Evolutionary conservation across 2,888 invertebrate species (phyloP), one percentile per base, ranked within the genome.

Genomic region (Acrobasis repandana): DNA sequence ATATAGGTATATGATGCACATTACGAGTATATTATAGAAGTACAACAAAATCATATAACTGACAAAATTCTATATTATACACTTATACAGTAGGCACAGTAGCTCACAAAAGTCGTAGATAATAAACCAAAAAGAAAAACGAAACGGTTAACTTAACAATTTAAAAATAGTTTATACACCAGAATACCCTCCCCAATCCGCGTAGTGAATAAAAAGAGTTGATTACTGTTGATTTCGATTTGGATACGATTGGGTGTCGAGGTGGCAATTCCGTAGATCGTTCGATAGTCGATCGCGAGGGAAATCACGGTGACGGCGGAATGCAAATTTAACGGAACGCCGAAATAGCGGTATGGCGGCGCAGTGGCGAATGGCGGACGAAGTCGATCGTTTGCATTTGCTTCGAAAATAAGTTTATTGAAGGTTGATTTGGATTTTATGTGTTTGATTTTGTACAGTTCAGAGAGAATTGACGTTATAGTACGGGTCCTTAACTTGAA

Each of bases 141-240:
- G 0, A 38, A 48, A 47, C 48, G 18, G 10, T 48, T 18, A 16
- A 48, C 15, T 2, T 4, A 8, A 28, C 28, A 28, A 4, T 20
- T 10, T 11, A 8, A 28, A 50, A 20, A 18, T 14, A 14, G 28
- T 50, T 50, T 18, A 11, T 1, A 20, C 34, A 5, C 47, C 74
- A 82, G 85, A 87, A 87, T 87, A 85, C 50, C 52, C 68, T 60
- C 61, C 63, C 66, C 76, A 80, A 82, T 83, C 78, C 73, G 71
- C 63, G 68, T 66, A 62, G 73, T 73, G 78, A 80, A 80, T 83
- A 85, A 86, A 88, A 85, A 83, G 85, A 83, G 80, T 87, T 85
- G 86, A 88, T 88, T 87, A 88, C 88, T 78, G 80, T 87, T 85
- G 86, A 88, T 88, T 87, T 88, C 88, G 78, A 88, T 90, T 88